Evolutionary conservation across 1,140 invertebrate genomes (phyloP), one percentile per base, ranked within the genome.

Genomic region (Pteromalus puparum): DNA sequence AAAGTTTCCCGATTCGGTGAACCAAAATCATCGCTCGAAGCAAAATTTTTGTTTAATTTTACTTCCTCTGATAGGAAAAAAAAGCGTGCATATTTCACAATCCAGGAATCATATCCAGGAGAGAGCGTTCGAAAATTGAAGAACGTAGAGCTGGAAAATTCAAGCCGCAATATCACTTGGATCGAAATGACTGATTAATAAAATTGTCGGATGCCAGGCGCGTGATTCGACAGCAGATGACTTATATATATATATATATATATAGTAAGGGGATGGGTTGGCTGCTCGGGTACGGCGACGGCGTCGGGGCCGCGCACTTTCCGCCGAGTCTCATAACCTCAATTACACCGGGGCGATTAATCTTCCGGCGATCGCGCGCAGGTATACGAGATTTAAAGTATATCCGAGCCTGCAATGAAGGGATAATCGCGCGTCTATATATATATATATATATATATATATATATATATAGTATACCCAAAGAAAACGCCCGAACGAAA

Each of bases 291-390:
- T n/a, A 61, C 53, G 48, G 18, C 5, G 3, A 4, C 30, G 3
- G 6, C 18, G 53, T 1, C 15, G 53, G 53, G 53, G 53, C 53
- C 53, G 18, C 53, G 18, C 53, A 61, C 53, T 61, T 61, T 61
- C 73, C 67, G 34, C 12, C 80, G 53, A 82, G 72, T 78, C 68
- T 82, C 48, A 83, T 72, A 85, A 74, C 73, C 24, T 67, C 38
- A 87, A 85, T 85, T 77, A 87, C 68, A 70, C 28, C 24, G 70
- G 28, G 46, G 30, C 42, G 70, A 85, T 81, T 79, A 82, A 85
- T 82, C 80, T 82, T 83, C 76, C 61, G 76, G 18, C 68, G 81
- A 81, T 82, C 48, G 72, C 0, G 46, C 76, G 72, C 65, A 76
- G 67, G 65, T 61, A 42, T 42, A 79, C 61, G 77, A 70, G 80